These are phyloP conservation scores for Polylopha cassiicola DNA, from an alignment of 2,888 invertebrate genomes.

Conservation along the genomic window DNA sequence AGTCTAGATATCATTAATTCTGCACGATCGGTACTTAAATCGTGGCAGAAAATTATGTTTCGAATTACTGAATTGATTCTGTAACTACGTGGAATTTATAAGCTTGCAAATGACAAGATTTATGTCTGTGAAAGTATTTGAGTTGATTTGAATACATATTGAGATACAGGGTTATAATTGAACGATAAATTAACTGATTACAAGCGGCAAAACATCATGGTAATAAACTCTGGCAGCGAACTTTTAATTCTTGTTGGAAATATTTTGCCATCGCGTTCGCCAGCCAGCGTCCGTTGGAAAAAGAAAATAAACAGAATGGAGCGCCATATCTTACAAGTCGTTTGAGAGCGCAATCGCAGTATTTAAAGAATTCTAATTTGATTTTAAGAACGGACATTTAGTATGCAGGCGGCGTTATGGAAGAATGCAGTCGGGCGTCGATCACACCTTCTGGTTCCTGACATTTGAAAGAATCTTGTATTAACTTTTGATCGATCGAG, in stretches of 20 bases:
- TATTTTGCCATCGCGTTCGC: slow-evolving; percentile 25
- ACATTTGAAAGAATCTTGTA: no score
- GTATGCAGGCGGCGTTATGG: slow-evolving; percentile 41
- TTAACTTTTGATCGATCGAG: no score
- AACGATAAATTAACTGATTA: slow-evolving; percentile 14
- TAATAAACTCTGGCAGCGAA: slow-evolving; percentile 19
- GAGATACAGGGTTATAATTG: slow-evolving; percentile 5
- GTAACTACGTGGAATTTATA: slow-evolving; percentile 8
- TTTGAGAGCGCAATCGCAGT: slow-evolving; percentile 38
- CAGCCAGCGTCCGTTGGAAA: slow-evolving; percentile 29
- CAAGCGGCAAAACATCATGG: not conserved
- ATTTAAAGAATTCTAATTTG: slow-evolving; percentile 61
- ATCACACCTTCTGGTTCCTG: no score
- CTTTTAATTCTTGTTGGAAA: slow-evolving; percentile 27
- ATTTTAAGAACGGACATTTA: slow-evolving; percentile 38
- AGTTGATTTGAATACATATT: not conserved
- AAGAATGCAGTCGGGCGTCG: slow-evolving; percentile 31
- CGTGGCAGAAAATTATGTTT: slow-evolving; percentile 28
- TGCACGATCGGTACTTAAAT: slow-evolving; percentile 13
- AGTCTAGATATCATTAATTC: slow-evolving; percentile 19
- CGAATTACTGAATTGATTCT: slow-evolving; percentile 25
- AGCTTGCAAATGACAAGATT: not conserved
- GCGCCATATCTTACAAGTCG: slow-evolving; percentile 44
- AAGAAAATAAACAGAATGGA: slow-evolving; percentile 33
- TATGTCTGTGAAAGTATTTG: slow-evolving; percentile 1